phyloP scores from a whole-genome alignment of 92 coral and sea anemone species.

The Pocillopora grandis region DNA sequence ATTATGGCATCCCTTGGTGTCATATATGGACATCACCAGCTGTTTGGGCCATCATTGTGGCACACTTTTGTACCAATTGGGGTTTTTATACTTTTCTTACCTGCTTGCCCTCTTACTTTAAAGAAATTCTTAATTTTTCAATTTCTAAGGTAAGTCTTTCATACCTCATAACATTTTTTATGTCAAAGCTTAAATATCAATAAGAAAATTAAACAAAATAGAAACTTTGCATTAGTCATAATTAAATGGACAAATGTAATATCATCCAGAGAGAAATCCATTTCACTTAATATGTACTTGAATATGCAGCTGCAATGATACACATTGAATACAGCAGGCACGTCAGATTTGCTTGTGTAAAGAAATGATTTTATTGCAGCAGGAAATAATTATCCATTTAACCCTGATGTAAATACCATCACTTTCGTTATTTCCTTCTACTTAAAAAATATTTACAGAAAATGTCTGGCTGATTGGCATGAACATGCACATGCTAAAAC shows the following conservation, averaged over 20 bases:
- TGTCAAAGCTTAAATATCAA: not conserved
- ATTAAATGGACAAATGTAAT: too few species aligned
- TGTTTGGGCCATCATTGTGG: constrained; percentile 88
- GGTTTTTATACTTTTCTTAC: constrained; percentile 96
- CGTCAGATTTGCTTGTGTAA: too few species aligned
- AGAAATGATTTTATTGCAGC: too few species aligned
- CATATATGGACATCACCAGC: constrained; percentile 77
- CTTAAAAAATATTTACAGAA: too few species aligned
- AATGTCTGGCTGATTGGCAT: too few species aligned
- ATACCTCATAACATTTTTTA: not conserved
- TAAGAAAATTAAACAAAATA: not conserved
- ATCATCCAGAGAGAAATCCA: not conserved
- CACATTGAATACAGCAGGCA: not conserved
- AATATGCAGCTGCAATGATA: not conserved
- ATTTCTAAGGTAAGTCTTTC: constrained; percentile 64
- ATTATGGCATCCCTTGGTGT: constrained; percentile 77
- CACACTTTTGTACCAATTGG: constrained; percentile 93
- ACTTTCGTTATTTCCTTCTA: too few species aligned
- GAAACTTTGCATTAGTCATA: not conserved
- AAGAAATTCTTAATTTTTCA: constrained; percentile 87
- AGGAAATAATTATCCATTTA: too few species aligned
- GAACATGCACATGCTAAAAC: too few species aligned
- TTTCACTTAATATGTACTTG: not conserved
- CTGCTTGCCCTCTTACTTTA: constrained; percentile 85
- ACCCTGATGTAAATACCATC: too few species aligned